Evolutionary conservation across 2,113 vertebrate genomes (phyloP).

Genomic region (Amia ocellicauda): DNA sequence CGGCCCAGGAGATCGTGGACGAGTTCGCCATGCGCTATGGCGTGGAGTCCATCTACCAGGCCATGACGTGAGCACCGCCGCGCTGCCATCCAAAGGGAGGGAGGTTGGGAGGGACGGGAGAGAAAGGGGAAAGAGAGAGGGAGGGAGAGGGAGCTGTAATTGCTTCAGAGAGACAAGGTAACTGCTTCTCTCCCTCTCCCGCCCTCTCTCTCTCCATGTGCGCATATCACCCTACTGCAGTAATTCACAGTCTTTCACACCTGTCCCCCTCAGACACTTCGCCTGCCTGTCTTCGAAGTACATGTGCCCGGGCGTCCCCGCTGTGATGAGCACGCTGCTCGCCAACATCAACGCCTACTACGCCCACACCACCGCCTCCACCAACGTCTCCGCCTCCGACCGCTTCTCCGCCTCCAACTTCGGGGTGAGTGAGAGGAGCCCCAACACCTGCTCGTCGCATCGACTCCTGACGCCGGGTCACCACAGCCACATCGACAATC

Average conservation of each 20-base stretch:
- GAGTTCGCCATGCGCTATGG: constrained; percentile 98
- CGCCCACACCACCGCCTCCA: constrained; percentile 92
- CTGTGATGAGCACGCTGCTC: constrained; percentile 95
- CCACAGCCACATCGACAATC: no score
- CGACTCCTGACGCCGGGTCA: no score
- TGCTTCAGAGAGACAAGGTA: no score
- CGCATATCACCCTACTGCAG: no score
- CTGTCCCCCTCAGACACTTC: constrained; percentile 78
- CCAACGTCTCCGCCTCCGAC: constrained; percentile 95
- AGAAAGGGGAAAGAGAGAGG: no score
- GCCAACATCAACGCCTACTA: constrained; percentile 99
- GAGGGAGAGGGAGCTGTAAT: neutral
- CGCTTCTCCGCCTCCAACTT: constrained; percentile 97
- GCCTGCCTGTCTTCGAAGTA: constrained; percentile 98
- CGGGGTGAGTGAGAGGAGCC: constrained; percentile 91
- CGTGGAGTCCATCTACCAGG: constrained; percentile 98
- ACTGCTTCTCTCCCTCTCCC: neutral
- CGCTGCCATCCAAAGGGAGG: no score
- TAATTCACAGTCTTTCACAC: neutral
- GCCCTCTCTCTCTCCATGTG: no score
- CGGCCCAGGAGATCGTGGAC: constrained; percentile 94
- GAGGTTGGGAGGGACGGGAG: no score
- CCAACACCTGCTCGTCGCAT: no score
- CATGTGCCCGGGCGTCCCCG: constrained; percentile 96
- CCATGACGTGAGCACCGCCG: constrained; percentile 88